Evolutionary conservation across 2,888 invertebrate species (phyloP).

Genomic region (Xanthia icteritia): DNA sequence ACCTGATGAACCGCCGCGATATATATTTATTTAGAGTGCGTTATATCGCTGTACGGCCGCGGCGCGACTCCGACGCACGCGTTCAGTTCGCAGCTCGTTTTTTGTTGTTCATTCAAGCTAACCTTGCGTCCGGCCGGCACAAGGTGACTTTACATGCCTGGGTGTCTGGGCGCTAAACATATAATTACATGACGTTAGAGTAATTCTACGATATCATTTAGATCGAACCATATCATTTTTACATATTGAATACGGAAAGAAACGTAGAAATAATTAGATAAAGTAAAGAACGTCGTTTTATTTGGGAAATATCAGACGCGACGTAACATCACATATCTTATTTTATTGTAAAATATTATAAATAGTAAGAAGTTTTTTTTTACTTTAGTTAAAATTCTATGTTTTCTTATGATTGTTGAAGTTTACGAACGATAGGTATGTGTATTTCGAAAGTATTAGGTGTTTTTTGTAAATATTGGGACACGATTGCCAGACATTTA

Average conservation of each 20-base stretch:
- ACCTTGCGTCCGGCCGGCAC: constrained; percentile 85
- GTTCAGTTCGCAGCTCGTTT: constrained; percentile 81
- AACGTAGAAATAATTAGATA: constrained; percentile 76
- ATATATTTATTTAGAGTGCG: constrained; percentile 48
- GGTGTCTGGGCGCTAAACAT: constrained; percentile 88
- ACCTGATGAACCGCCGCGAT: constrained; percentile 33
- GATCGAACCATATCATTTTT: constrained; percentile 87
- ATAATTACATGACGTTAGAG: constrained; percentile 87
- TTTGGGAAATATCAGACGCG: constrained; percentile 63
- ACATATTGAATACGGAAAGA: constrained; percentile 78
- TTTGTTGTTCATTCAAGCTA: constrained; percentile 88
- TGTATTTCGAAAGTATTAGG: constrained; percentile 77
- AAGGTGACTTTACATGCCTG: constrained; percentile 90
- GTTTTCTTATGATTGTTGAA: constrained; percentile 81
- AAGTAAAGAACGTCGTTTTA: constrained; percentile 67
- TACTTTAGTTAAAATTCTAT: constrained; percentile 79
- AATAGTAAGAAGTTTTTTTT: constrained; percentile 71
- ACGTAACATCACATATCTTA: constrained; percentile 70
- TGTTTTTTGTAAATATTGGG: constrained; percentile 77
- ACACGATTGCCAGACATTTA: constrained; percentile 81
- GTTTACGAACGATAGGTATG: constrained; percentile 73
- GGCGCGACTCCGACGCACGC: constrained; percentile 76
- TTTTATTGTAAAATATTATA: constrained; percentile 75
- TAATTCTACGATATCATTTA: constrained; percentile 84
- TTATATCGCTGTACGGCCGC: constrained; percentile 47